A percentile compares a stretch with the other conserved stretches of the same genome.
These are phyloP conservation scores for Brenthis ino DNA, from an alignment of 2,888 invertebrate species.

Conservation along the genomic window DNA sequence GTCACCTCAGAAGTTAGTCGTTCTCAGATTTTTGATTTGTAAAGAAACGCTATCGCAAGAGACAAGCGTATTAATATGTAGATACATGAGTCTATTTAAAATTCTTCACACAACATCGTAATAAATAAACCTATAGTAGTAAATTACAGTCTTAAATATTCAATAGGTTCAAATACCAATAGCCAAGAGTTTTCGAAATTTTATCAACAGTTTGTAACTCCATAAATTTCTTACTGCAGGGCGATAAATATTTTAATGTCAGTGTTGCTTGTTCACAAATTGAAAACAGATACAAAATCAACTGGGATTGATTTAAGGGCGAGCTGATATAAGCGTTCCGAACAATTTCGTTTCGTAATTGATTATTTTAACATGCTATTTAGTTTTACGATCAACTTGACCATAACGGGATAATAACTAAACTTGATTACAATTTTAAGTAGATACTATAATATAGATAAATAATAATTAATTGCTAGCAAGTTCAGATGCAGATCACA, in stretches of 20 bases:
- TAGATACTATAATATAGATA: background rate
- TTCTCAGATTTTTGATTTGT: no score
- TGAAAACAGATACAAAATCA: slow-evolving; percentile 24
- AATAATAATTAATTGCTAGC: background rate
- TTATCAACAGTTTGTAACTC: slow-evolving; percentile 8
- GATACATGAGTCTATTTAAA: no score
- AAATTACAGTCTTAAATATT: no score
- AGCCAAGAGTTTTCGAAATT: slow-evolving; percentile 12
- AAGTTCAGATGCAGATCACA: no score
- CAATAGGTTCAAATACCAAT: background rate
- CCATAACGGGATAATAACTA: background rate
- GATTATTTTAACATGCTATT: slow-evolving; percentile 15
- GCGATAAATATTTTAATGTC: slow-evolving; percentile 25
- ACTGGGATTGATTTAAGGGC: slow-evolving; percentile 18
- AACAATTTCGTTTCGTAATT: slow-evolving; percentile 16
- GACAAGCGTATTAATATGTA: no score
- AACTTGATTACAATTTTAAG: background rate
- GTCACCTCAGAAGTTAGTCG: no score
- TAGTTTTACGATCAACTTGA: background rate
- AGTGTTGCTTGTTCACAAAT: slow-evolving; percentile 24
- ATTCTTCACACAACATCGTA: no score
- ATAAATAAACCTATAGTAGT: no score
- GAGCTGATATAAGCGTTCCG: background rate
- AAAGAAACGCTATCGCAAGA: no score
- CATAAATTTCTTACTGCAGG: slow-evolving; percentile 20